Evolutionary conservation across 1,140 invertebrate genomes (phyloP).

Genomic region (Wasmannia auropunctata): DNA sequence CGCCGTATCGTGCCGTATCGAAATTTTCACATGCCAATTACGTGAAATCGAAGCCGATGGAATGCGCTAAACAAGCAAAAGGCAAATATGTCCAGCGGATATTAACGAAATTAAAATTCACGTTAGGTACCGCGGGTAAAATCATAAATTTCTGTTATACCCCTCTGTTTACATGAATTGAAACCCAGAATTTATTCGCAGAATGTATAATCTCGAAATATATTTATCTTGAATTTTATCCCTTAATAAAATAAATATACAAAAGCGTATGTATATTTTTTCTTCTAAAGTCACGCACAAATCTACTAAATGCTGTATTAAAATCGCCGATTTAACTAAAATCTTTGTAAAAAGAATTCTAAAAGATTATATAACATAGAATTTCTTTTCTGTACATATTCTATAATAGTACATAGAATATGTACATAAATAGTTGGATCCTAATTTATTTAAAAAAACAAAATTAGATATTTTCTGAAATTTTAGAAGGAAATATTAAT

Average conservation of each 20-base stretch:
- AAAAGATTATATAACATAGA: neutral
- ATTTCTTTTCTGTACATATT: neutral
- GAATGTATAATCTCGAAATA: neutral
- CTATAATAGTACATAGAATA: conserved; percentile 3
- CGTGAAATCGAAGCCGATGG: conserved; percentile 49
- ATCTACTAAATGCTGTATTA: neutral
- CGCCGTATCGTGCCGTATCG: conserved; percentile 58
- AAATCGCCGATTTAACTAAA: neutral
- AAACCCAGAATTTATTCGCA: too few species aligned
- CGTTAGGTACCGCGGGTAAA: neutral
- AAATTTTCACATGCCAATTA: conserved; percentile 65
- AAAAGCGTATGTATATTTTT: neutral
- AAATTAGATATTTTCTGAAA: conserved; percentile 15
- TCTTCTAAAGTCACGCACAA: neutral
- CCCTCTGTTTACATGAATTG: too few species aligned
- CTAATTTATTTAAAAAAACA: conserved; percentile 1
- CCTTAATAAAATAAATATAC: neutral
- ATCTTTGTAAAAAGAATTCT: neutral
- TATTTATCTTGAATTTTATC: neutral
- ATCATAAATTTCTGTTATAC: neutral
- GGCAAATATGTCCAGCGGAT: neutral
- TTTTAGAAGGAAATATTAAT: neutral
- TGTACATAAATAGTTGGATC: neutral
- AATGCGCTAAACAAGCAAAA: conserved; percentile 35
- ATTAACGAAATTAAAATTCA: conserved; percentile 33